Evolutionary conservation across 2,797 vertebrate species (phyloP), one percentile per base, ranked within the genome.

Genomic region (Anabas testudineus): DNA sequence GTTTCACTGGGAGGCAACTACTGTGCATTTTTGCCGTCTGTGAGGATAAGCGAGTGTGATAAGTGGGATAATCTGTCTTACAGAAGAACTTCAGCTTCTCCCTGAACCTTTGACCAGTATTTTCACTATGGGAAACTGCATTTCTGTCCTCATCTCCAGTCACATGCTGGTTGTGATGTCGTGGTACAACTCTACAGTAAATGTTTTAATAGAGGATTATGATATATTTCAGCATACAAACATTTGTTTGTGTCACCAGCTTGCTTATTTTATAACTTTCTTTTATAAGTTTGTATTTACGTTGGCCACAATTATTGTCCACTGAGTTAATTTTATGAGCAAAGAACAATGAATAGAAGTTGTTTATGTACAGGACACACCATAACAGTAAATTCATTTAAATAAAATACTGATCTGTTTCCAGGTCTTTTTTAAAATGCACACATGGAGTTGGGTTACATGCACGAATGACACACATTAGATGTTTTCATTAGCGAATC

Each of bases 51-150:
- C 30, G 28, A 30, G 52, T 65, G 71, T 55, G 32, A 55, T 5
- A 37, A 42, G 14, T 48, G 22, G 41, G 2, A 60, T 24, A 24
- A 34, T 14, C 3, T 36, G 59, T 48, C 21, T 13, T 51, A n/a
- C 37, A 19, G 43, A n/a, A 45, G 43, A 68, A 49, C 51, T 56
- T 61, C 42, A 66, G 30, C 41, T 70, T 56, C n/a, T 64, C 8
- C 10, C 53, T 52, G 66, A 83, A 75, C 63, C 67, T 80, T 59
- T 67, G 19, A 53, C 59, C 37, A 5, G 48, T 37, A 13, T n/a
- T 51, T 62, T 4, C 63, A 55, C 59, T 45, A 18, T 43, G 52
- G 56, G 58, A 54, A 68, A 19, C 13, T 58, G 32, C 13, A 14
- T 14, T 14, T 37, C 36, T 14, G 12, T 13, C 36, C 18, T 41